Conservation (phyloP, 2,797 vertebrate genomes). For the Xiphophorus birchmanni region DNA sequence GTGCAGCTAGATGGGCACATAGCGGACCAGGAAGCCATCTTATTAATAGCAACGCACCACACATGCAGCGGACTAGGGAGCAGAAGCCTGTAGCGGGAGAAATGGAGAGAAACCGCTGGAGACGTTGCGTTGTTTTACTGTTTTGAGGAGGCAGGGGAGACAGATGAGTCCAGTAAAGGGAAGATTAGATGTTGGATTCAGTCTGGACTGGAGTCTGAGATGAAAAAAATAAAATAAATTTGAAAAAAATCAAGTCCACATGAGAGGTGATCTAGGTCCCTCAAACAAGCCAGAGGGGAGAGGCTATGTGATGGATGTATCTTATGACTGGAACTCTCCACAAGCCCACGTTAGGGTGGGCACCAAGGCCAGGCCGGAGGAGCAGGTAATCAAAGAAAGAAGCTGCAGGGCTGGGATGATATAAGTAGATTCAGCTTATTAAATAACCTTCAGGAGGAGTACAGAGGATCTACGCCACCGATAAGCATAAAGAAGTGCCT, state of each 20-base stretch:
- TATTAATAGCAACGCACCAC: slow-evolving; percentile 73
- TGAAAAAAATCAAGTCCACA: slow-evolving; percentile 55
- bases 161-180: slow-evolving; percentile 70
- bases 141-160: slow-evolving; percentile 59
- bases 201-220: slow-evolving; percentile 43
- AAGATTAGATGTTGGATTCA: slow-evolving; percentile 72
- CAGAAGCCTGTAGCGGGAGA: slow-evolving; percentile 40
- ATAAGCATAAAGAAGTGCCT: slow-evolving; percentile 66
- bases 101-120: slow-evolving; percentile 30
- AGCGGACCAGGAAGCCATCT: slow-evolving; percentile 71
- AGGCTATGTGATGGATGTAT: slow-evolving; percentile 71
- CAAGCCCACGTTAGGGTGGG: slow-evolving; percentile 66
- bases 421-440: slow-evolving; percentile 79
- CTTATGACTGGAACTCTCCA: slow-evolving; percentile 62
- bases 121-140: slow-evolving; percentile 62
- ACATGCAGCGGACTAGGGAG: slow-evolving; percentile 57
- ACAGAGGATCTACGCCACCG: slow-evolving; percentile 69
- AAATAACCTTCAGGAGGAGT: slow-evolving; percentile 77
- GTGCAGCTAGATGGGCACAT: slow-evolving; percentile 67
- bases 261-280: slow-evolving; percentile 55
- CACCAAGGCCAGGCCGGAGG: slow-evolving; percentile 71
- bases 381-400: slow-evolving; percentile 75
- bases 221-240: background rate
- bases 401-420: slow-evolving; percentile 68
- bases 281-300: slow-evolving; percentile 31